Evolutionary conservation across 2,888 invertebrate species (phyloP).

Genomic region (Spisula subtruncata): DNA sequence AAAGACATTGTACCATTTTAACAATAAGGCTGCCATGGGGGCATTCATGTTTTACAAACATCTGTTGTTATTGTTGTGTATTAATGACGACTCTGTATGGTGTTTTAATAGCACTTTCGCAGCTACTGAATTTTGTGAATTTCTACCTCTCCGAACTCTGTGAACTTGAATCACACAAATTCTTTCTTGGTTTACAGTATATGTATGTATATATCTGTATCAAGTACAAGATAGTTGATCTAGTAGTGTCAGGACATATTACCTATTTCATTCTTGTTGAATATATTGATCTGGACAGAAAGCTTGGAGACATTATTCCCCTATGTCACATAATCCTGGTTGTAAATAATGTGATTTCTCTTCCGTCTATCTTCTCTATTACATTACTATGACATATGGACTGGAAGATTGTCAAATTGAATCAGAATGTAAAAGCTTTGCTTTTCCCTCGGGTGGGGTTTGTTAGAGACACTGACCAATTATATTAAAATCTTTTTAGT

Average conservation of each 20-base stretch:
- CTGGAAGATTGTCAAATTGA: not conserved
- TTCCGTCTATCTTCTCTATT: not conserved
- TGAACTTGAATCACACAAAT: too few relatives aligned
- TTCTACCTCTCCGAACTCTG: too few relatives aligned
- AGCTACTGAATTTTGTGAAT: too few relatives aligned
- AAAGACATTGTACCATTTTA: too few relatives aligned
- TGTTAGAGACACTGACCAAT: not conserved
- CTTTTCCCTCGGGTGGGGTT: not conserved
- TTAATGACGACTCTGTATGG: too few relatives aligned
- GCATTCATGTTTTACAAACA: too few relatives aligned
- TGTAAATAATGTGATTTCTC: not conserved
- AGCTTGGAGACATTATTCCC: constrained; percentile 8
- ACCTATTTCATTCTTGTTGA: not conserved
- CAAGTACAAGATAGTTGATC: not conserved
- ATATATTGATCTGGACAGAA: constrained; percentile 4
- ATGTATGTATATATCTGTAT: too few relatives aligned
- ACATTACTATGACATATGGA: constrained; percentile 5
- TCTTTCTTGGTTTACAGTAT: too few relatives aligned
- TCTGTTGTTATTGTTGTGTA: too few relatives aligned
- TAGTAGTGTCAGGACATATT: not conserved
- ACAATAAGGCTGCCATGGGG: too few relatives aligned
- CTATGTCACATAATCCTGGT: not conserved
- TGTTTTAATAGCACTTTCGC: too few relatives aligned
- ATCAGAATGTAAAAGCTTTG: not conserved
- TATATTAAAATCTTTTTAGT: not conserved